Percentiles rank a stretch among this genome's conserved stretches.
Conservation (phyloP, 2,113 vertebrate species). For the Saccopteryx bilineata region DNA sequence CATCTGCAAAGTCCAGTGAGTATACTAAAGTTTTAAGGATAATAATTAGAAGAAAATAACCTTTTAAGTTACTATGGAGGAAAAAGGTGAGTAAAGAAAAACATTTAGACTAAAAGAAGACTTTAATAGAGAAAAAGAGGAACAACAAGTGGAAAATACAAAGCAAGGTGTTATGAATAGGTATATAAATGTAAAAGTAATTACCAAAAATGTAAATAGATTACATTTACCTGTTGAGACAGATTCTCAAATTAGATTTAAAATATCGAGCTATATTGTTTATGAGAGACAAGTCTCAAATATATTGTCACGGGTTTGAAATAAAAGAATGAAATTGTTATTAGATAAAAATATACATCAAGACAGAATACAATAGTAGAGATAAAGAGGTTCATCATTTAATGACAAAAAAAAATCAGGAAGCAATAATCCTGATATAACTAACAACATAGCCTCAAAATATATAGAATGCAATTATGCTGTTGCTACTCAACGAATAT, state of each 20-base stretch:
- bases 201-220: neutral
- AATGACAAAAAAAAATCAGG: conserved; percentile 20
- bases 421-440: neutral
- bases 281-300: conserved; percentile 3
- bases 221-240: neutral
- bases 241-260: conserved; percentile 1
- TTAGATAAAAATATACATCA: neutral
- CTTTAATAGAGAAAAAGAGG: neutral
- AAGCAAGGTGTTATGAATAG: neutral
- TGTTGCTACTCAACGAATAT: neutral
- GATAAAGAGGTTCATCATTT: conserved; percentile 15
- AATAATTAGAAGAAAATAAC: neutral
- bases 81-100: conserved; percentile 9
- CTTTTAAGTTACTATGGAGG: neutral
- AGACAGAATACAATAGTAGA: neutral
- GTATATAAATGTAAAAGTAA: conserved; percentile 26
- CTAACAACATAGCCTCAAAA: neutral
- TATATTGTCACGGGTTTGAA: neutral
- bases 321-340: neutral
- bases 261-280: neutral
- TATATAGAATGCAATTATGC: neutral
- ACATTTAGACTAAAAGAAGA: neutral
- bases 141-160: neutral
- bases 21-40: conserved; percentile 37
- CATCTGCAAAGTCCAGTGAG: neutral